Evolutionary conservation across 2,113 vertebrate genomes (phyloP), one percentile per base, ranked within the genome.

Genomic region (Uria lomvia): DNA sequence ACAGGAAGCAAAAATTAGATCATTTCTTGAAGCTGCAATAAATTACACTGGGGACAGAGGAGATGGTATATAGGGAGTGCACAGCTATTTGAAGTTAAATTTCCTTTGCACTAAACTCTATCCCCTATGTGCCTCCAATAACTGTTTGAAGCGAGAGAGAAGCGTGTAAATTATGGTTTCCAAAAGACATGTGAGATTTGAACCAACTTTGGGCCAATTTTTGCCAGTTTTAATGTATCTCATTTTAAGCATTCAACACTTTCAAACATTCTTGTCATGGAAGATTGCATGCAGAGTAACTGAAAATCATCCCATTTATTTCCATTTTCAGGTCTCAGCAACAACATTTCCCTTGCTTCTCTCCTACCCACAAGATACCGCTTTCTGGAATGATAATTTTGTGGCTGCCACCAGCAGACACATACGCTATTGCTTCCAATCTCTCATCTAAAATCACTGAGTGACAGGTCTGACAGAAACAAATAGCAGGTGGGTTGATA

Each of bases 381-480:
- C 36, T 77, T 88, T 80, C 75, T 78, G 50, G 73, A 88, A 70
- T 71, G 56, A 84, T 71, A 95, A 96, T 70, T 86, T 58, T 83
- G 12, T 80, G 81, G 49, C 93, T 94, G 92, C 84, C 53, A 82
- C 59, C 68, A 85, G 40, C 76, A 94, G 87, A 59, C 63, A 63
- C 72, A 65, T 80, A 71, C 0, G 0, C 60, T 85, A 42, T 92
- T 95, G 59, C 82, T 97, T 95, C 88, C 84, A 86, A 70, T 90
- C 40, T 88, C 52, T 97, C 86, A 36, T 94, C 74, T 93, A 50
- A 92, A 89, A 89, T 96, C 94, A 71, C 43, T 73, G 79, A 96
- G 78, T 98, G 97, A 97, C 95, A 97, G 94, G 62, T 94, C 73
- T 97, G 96, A 96, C 95, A 95, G 95, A 89, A 97, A 97, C 91